phyloP scores from a whole-genome alignment of 2,797 vertebrate species.

The Fistularia tabacaria region DNA sequence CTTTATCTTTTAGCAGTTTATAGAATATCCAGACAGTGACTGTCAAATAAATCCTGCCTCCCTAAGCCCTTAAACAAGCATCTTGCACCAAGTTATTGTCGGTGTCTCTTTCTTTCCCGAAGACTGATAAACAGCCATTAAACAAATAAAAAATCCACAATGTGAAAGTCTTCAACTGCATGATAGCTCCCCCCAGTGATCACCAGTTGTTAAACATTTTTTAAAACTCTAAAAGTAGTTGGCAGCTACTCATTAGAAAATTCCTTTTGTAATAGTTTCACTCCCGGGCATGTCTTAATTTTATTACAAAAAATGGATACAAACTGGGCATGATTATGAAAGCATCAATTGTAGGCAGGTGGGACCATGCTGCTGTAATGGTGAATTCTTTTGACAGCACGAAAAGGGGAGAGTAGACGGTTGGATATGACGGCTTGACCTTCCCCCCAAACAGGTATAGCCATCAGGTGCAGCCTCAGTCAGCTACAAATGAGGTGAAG shows the following conservation, averaged over 20 bases:
- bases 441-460: not conserved
- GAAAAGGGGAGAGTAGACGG: conserved; percentile 1
- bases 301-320: conserved; percentile 1
- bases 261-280: not conserved
- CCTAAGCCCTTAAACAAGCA: conserved; percentile 12
- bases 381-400: not conserved
- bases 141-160: conserved; percentile 26
- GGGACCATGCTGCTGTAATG: not conserved
- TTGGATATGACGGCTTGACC: not conserved
- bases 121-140: conserved; percentile 20
- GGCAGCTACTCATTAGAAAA: not conserved
- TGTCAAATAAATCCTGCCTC: conserved; percentile 26
- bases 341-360: not conserved
- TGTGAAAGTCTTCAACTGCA: conserved; percentile 38
- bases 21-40: conserved; percentile 9
- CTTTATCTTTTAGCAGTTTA: conserved; percentile 6
- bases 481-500: not conserved
- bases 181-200: conserved; percentile 71
- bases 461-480: not conserved
- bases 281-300: conserved; percentile 2
- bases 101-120: not conserved
- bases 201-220: conserved; percentile 43
- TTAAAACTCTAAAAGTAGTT: conserved; percentile 11
- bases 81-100: conserved; percentile 12
- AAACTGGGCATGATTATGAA: conserved; percentile 11